Evolutionary conservation across 1,140 invertebrate genomes (phyloP).

Genomic region (Cydia pomonella): DNA sequence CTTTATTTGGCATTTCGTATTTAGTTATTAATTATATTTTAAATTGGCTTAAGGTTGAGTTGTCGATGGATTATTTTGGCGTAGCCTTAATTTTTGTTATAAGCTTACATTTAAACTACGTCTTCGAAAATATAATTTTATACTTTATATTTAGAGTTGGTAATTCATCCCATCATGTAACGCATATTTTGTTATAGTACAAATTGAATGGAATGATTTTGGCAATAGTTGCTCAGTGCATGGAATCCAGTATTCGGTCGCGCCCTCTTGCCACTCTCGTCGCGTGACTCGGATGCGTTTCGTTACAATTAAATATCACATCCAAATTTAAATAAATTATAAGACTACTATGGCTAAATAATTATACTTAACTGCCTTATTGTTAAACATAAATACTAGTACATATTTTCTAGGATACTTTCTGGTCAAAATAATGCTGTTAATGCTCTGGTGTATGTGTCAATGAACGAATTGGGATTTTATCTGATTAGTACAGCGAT

Average conservation of each 20-base stretch:
- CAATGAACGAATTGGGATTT: too few relatives aligned
- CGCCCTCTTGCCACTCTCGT: slow-evolving; percentile 6
- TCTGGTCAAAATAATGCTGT: too few relatives aligned
- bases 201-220: slow-evolving; percentile 64
- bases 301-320: not conserved
- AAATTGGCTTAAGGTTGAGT: slow-evolving; percentile 63
- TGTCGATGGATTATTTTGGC: slow-evolving; percentile 59
- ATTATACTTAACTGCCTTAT: not conserved
- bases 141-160: slow-evolving; percentile 29
- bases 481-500: too few relatives aligned
- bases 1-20: slow-evolving; percentile 57
- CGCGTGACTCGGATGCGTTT: not conserved
- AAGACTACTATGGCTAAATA: not conserved
- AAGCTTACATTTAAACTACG: slow-evolving; percentile 39
- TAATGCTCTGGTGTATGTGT: too few relatives aligned
- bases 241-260: slow-evolving; percentile 42
- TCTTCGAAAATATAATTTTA: slow-evolving; percentile 33
- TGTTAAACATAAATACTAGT: too few relatives aligned
- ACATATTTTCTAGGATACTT: not conserved
- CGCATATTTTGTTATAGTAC: slow-evolving; percentile 74
- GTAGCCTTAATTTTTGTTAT: slow-evolving; percentile 60
- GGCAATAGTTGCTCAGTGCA: slow-evolving; percentile 41
- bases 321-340: not conserved
- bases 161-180: slow-evolving; percentile 46
- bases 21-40: slow-evolving; percentile 55